These are phyloP conservation scores for Drosophila littoralis DNA, from an alignment of 1,140 invertebrate genomes.

Conservation along the genomic window DNA sequence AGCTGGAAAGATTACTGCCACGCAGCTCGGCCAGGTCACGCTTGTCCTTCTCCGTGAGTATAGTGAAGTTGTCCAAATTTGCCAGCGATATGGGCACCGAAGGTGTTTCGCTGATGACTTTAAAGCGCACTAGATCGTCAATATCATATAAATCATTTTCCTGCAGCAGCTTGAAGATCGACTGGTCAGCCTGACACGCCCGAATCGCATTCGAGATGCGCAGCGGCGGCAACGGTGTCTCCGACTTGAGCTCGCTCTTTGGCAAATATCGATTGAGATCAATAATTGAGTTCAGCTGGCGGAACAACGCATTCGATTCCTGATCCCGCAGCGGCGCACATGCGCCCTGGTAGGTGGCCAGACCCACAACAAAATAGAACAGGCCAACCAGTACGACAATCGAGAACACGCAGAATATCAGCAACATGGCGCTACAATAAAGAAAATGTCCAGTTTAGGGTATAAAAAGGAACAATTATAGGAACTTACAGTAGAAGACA, in stretches of 20 bases:
- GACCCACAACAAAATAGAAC: constrained; percentile 89
- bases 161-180: constrained; percentile 89
- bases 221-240: constrained; percentile 44
- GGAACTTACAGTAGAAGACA: constrained; percentile 92
- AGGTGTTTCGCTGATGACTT: constrained; percentile 77
- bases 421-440: constrained; percentile 89
- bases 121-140: constrained; percentile 55
- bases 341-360: constrained; percentile 88
- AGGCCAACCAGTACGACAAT: constrained; percentile 89
- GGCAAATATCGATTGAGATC: constrained; percentile 85
- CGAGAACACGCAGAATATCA: constrained; percentile 91
- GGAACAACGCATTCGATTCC: constrained; percentile 87
- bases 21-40: constrained; percentile 87
- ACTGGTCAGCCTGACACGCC: constrained; percentile 90
- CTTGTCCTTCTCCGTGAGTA: constrained; percentile 86
- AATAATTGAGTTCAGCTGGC: constrained; percentile 87
- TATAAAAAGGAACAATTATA: constrained; percentile 10
- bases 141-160: constrained; percentile 76
- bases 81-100: constrained; percentile 80
- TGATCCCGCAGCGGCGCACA: constrained; percentile 92
- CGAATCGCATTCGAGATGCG: constrained; percentile 85
- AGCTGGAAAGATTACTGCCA: constrained; percentile 85
- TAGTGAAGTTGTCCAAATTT: constrained; percentile 84
- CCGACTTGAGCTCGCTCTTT: background rate
- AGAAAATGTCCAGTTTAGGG: too few species aligned